A percentile compares a stretch with the other conserved stretches of the same genome.
These are phyloP conservation scores for Spisula subtruncata DNA, from an alignment of 2,888 invertebrate species.

Conservation along the genomic window DNA sequence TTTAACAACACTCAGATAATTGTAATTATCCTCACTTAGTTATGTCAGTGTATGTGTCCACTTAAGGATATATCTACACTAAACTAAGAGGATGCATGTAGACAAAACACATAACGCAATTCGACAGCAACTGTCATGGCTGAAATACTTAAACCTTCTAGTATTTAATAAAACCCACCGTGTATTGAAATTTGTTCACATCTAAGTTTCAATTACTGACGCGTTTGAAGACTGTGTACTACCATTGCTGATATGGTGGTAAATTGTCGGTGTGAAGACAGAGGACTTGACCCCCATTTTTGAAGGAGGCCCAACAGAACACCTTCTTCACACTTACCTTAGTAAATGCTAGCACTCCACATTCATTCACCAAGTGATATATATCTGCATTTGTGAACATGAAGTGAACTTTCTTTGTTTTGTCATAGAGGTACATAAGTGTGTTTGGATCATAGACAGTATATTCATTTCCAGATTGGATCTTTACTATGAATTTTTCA, in stretches of 20 bases:
- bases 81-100: no score
- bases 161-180: no score
- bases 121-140: no score
- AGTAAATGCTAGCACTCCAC: constrained; percentile 39
- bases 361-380: constrained; percentile 52
- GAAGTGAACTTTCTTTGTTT: constrained; percentile 37
- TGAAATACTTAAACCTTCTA: no score
- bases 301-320: constrained; percentile 60
- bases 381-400: constrained; percentile 28
- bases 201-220: no score
- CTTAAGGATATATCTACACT: no score
- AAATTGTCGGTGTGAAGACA: constrained; percentile 46
- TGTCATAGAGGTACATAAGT: constrained; percentile 42
- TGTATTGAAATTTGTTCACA: no score
- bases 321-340: constrained; percentile 52
- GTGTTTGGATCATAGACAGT: constrained; percentile 33
- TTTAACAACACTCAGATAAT: no score
- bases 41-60: no score
- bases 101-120: no score
- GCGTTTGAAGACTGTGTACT: neutral
- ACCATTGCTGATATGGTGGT: constrained; percentile 58
- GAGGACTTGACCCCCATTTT: constrained; percentile 33
- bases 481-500: constrained; percentile 55
- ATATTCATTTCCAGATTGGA: constrained; percentile 59
- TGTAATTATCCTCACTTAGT: no score